Conservation (phyloP, 2,113 vertebrate species). For the Oxygymnocypris stewartii region DNA sequence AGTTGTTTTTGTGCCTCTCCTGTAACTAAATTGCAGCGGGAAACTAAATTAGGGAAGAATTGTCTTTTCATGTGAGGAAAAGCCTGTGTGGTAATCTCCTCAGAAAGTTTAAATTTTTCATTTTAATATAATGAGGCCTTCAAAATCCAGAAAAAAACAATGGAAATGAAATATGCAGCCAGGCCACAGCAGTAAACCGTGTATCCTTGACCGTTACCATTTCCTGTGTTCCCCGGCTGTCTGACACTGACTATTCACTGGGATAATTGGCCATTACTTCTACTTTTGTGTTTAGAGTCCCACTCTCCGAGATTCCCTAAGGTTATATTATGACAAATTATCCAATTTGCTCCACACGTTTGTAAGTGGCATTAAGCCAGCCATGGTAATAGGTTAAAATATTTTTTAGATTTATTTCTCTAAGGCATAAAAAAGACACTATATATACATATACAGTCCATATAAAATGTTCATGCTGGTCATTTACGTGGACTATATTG, state of each 20-base stretch:
- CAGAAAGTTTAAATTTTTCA: slow-evolving; percentile 6
- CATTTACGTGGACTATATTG: slow-evolving; percentile 33
- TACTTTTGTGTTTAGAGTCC: slow-evolving; percentile 50
- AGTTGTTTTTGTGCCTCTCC: neutral
- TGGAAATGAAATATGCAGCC: slow-evolving; percentile 7
- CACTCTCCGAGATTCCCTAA: slow-evolving; percentile 48
- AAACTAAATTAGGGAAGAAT: neutral
- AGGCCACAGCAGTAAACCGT: slow-evolving; percentile 25
- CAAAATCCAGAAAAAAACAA: slow-evolving; percentile 3
- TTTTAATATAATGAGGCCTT: neutral
- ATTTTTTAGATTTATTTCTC: slow-evolving; percentile 16
- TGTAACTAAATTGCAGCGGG: neutral
- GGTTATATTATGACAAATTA: slow-evolving; percentile 58
- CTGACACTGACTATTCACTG: slow-evolving; percentile 53
- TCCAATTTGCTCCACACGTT: slow-evolving; percentile 48
- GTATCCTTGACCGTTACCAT: slow-evolving; percentile 37
- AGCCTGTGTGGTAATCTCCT: neutral
- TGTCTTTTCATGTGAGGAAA: neutral
- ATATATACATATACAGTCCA: neutral
- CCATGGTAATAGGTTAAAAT: slow-evolving; percentile 27
- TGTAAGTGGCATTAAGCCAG: slow-evolving; percentile 19
- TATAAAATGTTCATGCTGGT: slow-evolving; percentile 33
- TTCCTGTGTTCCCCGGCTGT: slow-evolving; percentile 36
- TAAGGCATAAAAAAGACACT: neutral
- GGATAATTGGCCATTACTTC: slow-evolving; percentile 60